Conservation (phyloP, 2,888 invertebrate species). For the Cistogaster globosa region DNA sequence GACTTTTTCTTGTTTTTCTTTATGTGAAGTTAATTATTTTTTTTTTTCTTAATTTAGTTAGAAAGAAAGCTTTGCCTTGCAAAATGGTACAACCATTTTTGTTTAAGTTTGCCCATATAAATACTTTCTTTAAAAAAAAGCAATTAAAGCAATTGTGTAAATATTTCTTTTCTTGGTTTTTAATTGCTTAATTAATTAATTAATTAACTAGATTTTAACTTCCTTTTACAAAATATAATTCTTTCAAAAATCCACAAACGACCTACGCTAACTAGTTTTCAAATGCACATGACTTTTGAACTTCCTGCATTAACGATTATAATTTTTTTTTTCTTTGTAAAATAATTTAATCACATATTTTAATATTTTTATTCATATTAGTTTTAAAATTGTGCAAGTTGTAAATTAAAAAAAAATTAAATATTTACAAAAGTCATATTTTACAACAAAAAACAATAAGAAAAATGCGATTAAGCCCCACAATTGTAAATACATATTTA, state of each 20-base stretch:
- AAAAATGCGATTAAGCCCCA: slow-evolving; percentile 26
- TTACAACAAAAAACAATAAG: slow-evolving; percentile 11
- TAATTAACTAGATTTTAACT: slow-evolving; percentile 32
- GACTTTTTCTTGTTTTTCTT: too few species aligned
- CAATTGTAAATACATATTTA: slow-evolving; percentile 43
- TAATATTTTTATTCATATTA: slow-evolving; percentile 29
- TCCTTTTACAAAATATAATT: slow-evolving; percentile 23
- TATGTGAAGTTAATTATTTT: too few species aligned
- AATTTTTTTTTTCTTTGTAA: not conserved
- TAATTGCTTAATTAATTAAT: slow-evolving; percentile 44
- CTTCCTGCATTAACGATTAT: slow-evolving; percentile 53
- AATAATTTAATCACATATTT: slow-evolving; percentile 26
- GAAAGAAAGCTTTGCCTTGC: not conserved
- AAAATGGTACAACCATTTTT: not conserved
- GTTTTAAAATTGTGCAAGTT: slow-evolving; percentile 42
- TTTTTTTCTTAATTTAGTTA: not conserved
- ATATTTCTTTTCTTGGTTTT: not conserved
- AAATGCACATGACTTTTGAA: slow-evolving; percentile 57
- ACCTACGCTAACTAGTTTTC: slow-evolving; percentile 58
- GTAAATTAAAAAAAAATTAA: not conserved
- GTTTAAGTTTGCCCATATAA: not conserved
- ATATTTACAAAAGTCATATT: slow-evolving; percentile 1
- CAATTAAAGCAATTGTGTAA: too few species aligned
- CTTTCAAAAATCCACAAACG: slow-evolving; percentile 8
- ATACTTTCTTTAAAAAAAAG: not conserved